Percentiles rank a stretch among this genome's conserved stretches.
Conservation (phyloP, 2,888 invertebrate genomes). For the Julus scanicus region DNA sequence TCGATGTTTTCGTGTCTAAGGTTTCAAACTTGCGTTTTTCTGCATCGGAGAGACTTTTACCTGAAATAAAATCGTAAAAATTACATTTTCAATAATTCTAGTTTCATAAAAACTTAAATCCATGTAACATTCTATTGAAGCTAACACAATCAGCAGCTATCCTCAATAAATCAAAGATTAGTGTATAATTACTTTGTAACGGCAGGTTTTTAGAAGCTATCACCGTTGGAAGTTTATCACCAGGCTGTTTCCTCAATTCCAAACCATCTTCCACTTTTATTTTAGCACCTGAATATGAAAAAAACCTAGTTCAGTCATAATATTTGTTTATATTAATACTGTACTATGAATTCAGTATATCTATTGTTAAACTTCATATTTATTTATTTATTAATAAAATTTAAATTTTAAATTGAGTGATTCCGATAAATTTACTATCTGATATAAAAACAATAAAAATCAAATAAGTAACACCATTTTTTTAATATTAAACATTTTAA, state of each 20-base stretch:
- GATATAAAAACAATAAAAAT: too few species aligned
- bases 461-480: not conserved
- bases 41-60: not conserved
- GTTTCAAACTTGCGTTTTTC: not conserved
- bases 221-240: constrained; percentile 21
- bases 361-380: too few species aligned
- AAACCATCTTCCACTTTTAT: not conserved
- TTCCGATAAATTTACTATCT: too few species aligned
- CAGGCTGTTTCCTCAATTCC: not conserved
- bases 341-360: too few species aligned
- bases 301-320: too few species aligned
- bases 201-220: constrained; percentile 1
- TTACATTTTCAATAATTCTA: not conserved
- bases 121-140: not conserved
- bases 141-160: not conserved
- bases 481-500: not conserved
- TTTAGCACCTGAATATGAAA: not conserved
- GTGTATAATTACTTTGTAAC: constrained; percentile 16
- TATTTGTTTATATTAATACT: too few species aligned
- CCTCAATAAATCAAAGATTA: not conserved
- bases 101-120: not conserved
- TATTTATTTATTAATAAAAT: too few species aligned
- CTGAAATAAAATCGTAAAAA: not conserved
- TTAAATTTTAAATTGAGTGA: too few species aligned
- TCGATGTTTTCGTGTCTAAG: not conserved